Percentiles rank a stretch among this genome's conserved stretches.
These are phyloP conservation scores for Lacerta agilis DNA, from an alignment of 2,797 vertebrate genomes.

Conservation along the genomic window DNA sequence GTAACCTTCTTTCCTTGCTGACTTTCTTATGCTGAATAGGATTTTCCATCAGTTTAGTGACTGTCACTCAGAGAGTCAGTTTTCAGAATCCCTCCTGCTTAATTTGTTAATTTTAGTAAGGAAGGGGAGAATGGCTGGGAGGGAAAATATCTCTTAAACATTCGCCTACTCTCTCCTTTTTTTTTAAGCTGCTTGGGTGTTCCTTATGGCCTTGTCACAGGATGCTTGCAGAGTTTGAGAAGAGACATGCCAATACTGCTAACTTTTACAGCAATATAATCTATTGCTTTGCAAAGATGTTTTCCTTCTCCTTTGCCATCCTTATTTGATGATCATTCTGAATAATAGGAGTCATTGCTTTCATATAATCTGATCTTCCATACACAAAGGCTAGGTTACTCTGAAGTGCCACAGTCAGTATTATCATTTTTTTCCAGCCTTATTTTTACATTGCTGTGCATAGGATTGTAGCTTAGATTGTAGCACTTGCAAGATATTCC, in stretches of 20 bases:
- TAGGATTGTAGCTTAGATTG: constrained; percentile 9
- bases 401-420: neutral
- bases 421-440: neutral
- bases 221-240: constrained; percentile 68
- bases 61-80: constrained; percentile 29
- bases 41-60: constrained; percentile 51
- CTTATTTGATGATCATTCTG: neutral
- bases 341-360: neutral
- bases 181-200: constrained; percentile 58
- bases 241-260: constrained; percentile 66
- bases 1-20: constrained; percentile 38
- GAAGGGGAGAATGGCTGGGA: constrained; percentile 45
- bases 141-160: constrained; percentile 60
- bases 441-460: neutral
- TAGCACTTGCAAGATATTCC: neutral
- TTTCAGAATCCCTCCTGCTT: constrained; percentile 48
- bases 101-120: constrained; percentile 59
- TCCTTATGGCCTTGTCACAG: constrained; percentile 40
- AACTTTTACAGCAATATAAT: constrained; percentile 65
- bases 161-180: constrained; percentile 18
- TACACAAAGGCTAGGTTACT: neutral
- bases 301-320: constrained; percentile 17
- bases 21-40: constrained; percentile 44
- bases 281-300: constrained; percentile 52
- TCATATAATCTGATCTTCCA: neutral